Percentiles rank a stretch among this genome's conserved stretches.
These are phyloP conservation scores for Panthera leo DNA, from an alignment of 2,113 vertebrate species.

Conservation along the genomic window DNA sequence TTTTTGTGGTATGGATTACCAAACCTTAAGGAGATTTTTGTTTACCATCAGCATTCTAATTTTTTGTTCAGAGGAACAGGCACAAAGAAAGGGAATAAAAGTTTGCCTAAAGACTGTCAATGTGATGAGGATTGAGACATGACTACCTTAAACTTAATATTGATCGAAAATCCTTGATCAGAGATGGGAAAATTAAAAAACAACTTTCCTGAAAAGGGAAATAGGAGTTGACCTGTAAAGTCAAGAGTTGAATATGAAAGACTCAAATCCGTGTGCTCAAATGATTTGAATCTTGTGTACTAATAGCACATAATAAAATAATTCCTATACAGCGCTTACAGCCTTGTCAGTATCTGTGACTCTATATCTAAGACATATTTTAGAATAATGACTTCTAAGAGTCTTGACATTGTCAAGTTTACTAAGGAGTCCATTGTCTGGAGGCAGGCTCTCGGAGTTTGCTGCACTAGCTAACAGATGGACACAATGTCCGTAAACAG, in stretches of 20 bases:
- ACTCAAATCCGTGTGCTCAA: neutral
- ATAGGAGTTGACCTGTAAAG: neutral
- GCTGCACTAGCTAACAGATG: neutral
- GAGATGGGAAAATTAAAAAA: neutral
- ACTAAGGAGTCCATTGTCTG: neutral
- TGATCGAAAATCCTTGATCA: neutral
- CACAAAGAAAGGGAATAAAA: neutral
- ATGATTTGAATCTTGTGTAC: neutral
- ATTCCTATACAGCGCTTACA: neutral
- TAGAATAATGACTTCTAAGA: neutral
- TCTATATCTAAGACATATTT: neutral
- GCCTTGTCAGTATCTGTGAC: neutral
- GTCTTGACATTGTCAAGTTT: neutral
- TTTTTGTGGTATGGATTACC: neutral
- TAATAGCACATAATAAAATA: neutral
- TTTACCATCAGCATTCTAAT: neutral
- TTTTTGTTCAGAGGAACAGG: neutral
- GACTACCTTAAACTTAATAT: neutral
- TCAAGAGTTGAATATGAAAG: neutral
- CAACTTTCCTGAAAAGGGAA: neutral
- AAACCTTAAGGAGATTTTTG: neutral
- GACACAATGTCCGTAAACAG: neutral
- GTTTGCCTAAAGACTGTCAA: neutral
- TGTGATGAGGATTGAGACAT: neutral
- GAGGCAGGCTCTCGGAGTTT: neutral